Evolutionary conservation across 2,888 invertebrate genomes (phyloP).

Genomic region (Nipponacmea schrenckii): DNA sequence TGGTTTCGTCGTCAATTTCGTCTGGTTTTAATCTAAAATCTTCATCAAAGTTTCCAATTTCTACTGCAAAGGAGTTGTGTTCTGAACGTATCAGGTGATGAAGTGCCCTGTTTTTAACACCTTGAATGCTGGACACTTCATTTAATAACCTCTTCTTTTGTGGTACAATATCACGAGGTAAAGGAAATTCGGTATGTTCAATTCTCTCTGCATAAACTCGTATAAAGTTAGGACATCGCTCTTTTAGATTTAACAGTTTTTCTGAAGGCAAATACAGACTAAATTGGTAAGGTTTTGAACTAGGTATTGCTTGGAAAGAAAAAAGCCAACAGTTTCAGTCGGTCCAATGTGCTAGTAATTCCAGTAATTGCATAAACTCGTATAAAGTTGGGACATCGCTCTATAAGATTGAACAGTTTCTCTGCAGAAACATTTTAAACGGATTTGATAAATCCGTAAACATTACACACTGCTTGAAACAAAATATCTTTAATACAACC

Average conservation of each 20-base stretch:
- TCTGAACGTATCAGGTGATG: conserved; percentile 42
- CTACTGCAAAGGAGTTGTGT: conserved; percentile 23
- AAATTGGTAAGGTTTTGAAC: no score
- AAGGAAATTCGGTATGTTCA: conserved; percentile 52
- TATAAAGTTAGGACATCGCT: conserved; percentile 44
- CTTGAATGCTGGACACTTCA: not conserved
- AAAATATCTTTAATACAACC: no score
- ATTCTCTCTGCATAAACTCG: conserved; percentile 56
- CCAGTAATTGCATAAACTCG: no score
- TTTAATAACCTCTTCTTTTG: conserved; percentile 20
- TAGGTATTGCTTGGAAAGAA: no score
- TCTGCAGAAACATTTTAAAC: conserved; percentile 40
- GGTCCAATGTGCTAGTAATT: no score
- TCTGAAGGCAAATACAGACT: conserved; percentile 37
- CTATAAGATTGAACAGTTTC: conserved; percentile 36
- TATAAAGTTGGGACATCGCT: conserved; percentile 44
- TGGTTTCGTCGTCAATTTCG: conserved; percentile 23
- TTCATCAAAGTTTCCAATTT: conserved; percentile 41
- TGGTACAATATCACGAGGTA: conserved; percentile 37
- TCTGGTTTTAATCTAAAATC: conserved; percentile 39
- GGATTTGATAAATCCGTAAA: no score
- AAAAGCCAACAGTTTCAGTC: no score
- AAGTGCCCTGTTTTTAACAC: conserved; percentile 35
- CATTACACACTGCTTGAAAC: no score
- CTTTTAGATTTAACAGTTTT: conserved; percentile 36